These are phyloP conservation scores for Dermochelys coriacea DNA, from an alignment of 2,797 vertebrate genomes.

Conservation along the genomic window DNA sequence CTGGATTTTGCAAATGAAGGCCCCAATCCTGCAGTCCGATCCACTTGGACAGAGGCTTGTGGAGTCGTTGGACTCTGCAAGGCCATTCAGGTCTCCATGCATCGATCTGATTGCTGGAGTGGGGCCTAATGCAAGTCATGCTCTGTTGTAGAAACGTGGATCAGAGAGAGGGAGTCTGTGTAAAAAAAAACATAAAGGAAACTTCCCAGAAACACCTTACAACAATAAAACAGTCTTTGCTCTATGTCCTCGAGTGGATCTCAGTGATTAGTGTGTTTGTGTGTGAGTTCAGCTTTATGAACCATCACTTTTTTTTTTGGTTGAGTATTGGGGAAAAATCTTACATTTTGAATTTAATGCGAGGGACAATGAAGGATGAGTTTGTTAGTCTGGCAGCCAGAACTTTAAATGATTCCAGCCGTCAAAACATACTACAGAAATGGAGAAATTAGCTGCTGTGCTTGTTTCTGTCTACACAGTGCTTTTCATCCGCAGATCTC, in stretches of 20 bases:
- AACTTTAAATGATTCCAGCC: background rate
- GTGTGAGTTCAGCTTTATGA: background rate
- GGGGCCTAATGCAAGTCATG: background rate
- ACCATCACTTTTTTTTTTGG: background rate
- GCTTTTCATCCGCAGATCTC: background rate
- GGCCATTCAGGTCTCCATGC: conserved; percentile 16
- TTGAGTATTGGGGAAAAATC: background rate
- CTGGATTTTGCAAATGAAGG: conserved; percentile 14
- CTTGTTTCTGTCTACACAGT: background rate
- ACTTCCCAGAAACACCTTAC: conserved; percentile 35
- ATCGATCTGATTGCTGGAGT: conserved; percentile 2
- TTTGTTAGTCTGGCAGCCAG: background rate
- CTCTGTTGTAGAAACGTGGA: conserved; percentile 9
- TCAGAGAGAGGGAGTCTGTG: conserved; percentile 27
- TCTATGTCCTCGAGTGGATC: background rate
- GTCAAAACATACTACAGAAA: background rate
- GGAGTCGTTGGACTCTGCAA: background rate
- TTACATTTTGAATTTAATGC: background rate
- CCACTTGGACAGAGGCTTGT: background rate
- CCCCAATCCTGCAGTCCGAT: background rate
- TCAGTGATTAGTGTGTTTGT: background rate
- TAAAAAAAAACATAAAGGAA: conserved; percentile 7
- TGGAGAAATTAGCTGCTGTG: background rate
- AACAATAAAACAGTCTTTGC: background rate
- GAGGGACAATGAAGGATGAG: background rate